phyloP scores from a whole-genome alignment of 2,797 vertebrate species.

The Centropyge bicolor region DNA sequence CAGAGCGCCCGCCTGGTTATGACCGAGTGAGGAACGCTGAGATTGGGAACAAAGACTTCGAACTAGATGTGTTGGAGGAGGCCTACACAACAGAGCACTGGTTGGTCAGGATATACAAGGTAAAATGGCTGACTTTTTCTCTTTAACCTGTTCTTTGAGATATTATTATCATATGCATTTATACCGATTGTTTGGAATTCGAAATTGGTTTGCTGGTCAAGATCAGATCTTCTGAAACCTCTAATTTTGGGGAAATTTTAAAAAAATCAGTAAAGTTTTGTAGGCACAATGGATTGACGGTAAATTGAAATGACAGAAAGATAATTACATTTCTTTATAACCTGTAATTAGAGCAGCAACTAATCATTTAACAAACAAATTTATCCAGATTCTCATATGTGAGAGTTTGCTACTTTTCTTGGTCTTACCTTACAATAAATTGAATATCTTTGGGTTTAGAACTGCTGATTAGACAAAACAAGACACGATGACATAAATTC shows the following conservation, averaged over 20 bases:
- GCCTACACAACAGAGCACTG: constrained; percentile 99
- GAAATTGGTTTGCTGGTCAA: too few relatives aligned
- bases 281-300: background rate
- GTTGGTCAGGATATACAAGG: constrained; percentile 99
- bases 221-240: too few relatives aligned
- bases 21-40: constrained; percentile 98
- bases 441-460: background rate
- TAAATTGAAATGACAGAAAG: background rate
- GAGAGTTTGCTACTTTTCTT: too few relatives aligned
- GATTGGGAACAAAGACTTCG: constrained; percentile 99
- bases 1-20: constrained; percentile 97
- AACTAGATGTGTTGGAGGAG: constrained; percentile 98
- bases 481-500: background rate
- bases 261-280: background rate
- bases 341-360: too few relatives aligned
- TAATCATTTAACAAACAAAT: too few relatives aligned
- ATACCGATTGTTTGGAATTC: too few relatives aligned
- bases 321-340: background rate
- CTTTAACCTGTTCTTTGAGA: background rate
- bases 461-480: background rate
- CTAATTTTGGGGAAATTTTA: background rate
- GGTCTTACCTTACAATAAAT: background rate
- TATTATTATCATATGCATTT: background rate
- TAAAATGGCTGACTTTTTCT: constrained; percentile 56
- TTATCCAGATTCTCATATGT: too few relatives aligned